These are phyloP conservation scores for Lymantria monacha DNA, from an alignment of 2,888 invertebrate species.

Conservation along the genomic window DNA sequence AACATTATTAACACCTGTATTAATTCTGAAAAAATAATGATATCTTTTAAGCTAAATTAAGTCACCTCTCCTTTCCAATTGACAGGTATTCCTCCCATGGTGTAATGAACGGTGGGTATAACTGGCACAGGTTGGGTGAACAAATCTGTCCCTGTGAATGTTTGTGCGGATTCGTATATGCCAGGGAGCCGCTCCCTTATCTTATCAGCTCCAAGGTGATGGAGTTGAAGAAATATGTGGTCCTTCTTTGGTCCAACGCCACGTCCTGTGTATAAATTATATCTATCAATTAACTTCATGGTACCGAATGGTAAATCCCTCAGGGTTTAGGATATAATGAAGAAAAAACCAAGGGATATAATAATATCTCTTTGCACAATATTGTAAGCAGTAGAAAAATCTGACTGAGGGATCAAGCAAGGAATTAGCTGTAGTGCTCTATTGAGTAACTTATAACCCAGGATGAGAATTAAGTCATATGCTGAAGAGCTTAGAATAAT, in stretches of 20 bases:
- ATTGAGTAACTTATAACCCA: too few species aligned
- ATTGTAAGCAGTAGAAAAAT: too few species aligned
- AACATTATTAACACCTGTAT: too few species aligned
- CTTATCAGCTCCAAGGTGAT: conserved; percentile 95
- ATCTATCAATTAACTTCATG: not conserved
- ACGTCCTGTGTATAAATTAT: conserved; percentile 73
- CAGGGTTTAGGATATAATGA: too few species aligned
- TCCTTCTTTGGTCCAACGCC: conserved; percentile 98
- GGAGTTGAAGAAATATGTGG: conserved; percentile 95
- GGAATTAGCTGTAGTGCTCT: too few species aligned
- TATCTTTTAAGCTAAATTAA: too few species aligned
- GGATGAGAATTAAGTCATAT: too few species aligned
- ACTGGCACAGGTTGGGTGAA: conserved; percentile 98
- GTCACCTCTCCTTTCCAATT: conserved; percentile 94
- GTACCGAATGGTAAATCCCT: not conserved
- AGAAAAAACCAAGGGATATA: too few species aligned
- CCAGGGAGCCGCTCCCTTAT: conserved; percentile 92
- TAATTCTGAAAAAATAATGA: too few species aligned
- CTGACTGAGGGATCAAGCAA: too few species aligned
- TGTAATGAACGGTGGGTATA: conserved; percentile 99
- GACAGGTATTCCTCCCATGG: conserved; percentile 99
- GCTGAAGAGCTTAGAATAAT: too few species aligned
- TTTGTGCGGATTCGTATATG: conserved; percentile 98
- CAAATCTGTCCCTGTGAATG: conserved; percentile 98
- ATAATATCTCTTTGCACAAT: too few species aligned